A percentile compares a stretch with the other conserved stretches of the same genome.
Conservation (phyloP, 35 echinoderm and acorn worm genomes). For the Acanthaster planci region DNA sequence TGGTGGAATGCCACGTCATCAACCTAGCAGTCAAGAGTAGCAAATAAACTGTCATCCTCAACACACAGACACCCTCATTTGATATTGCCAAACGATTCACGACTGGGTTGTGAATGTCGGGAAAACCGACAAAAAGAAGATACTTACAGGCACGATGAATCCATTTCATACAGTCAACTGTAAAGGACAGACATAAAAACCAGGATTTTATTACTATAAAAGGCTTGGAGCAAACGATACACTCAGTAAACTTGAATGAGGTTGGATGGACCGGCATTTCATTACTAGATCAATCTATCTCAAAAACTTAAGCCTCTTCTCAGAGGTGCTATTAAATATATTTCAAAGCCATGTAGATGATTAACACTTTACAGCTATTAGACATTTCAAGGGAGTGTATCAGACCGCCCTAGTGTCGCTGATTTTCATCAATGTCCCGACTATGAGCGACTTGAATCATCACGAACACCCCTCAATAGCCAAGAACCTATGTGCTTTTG, state of each 20-base stretch:
- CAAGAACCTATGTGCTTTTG: not conserved
- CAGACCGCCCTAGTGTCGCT: slow-evolving; percentile 30
- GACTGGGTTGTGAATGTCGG: not conserved
- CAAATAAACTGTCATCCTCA: slow-evolving; percentile 47
- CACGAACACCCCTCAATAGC: not conserved
- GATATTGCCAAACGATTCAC: not conserved
- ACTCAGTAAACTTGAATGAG: not conserved
- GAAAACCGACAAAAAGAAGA: not conserved
- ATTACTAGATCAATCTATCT: not conserved
- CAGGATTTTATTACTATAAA: not conserved
- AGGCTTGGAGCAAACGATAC: not conserved
- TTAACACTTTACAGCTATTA: no score
- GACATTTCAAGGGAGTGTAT: not conserved
- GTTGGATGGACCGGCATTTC: not conserved
- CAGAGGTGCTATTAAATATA: not conserved
- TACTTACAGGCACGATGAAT: not conserved
- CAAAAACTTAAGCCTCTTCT: not conserved
- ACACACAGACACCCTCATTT: not conserved
- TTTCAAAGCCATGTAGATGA: no score
- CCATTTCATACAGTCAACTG: not conserved
- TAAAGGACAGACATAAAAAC: no score
- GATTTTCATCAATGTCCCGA: not conserved
- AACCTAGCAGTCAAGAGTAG: slow-evolving; percentile 42
- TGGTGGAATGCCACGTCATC: slow-evolving; percentile 39
- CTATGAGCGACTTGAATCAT: slow-evolving; percentile 28